A percentile compares a stretch with the other conserved stretches of the same genome.
Evolutionary conservation across 2,797 vertebrate species (phyloP).

Genomic region (Luscinia megarhynchos): DNA sequence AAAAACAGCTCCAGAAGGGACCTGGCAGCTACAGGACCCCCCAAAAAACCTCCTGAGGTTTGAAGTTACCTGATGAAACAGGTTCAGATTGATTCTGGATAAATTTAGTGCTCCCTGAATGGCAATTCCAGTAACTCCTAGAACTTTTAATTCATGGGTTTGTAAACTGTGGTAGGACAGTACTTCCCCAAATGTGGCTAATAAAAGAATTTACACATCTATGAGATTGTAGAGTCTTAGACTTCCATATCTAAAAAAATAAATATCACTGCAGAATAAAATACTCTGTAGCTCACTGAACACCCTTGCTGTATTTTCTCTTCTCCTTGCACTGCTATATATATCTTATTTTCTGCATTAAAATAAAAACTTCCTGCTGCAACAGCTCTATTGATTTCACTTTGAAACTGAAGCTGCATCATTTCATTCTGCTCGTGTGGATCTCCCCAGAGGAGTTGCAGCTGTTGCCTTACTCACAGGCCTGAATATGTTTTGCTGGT

Average conservation of each 20-base stretch:
- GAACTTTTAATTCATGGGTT: background rate
- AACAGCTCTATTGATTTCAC: background rate
- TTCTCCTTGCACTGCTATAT: background rate
- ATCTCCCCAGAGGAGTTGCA: conserved; percentile 37
- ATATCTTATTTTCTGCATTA: background rate
- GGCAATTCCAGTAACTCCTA: background rate
- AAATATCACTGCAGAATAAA: background rate
- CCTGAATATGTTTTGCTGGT: conserved; percentile 53
- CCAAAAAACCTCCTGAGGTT: background rate
- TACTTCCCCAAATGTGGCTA: background rate
- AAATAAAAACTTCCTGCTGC: background rate
- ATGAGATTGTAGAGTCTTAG: background rate
- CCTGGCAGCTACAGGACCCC: background rate
- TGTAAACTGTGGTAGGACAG: background rate
- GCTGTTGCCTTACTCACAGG: conserved; percentile 62
- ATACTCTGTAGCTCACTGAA: background rate
- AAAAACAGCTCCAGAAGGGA: background rate
- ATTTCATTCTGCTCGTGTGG: conserved; percentile 19
- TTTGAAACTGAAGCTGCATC: conserved; percentile 38
- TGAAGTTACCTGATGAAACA: background rate
- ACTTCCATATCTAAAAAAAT: background rate
- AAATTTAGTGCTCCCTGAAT: background rate
- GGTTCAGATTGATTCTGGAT: background rate
- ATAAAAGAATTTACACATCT: background rate
- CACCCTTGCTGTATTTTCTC: background rate